Conservation (phyloP, 2,888 invertebrate genomes). For the Drosophila colorata region DNA sequence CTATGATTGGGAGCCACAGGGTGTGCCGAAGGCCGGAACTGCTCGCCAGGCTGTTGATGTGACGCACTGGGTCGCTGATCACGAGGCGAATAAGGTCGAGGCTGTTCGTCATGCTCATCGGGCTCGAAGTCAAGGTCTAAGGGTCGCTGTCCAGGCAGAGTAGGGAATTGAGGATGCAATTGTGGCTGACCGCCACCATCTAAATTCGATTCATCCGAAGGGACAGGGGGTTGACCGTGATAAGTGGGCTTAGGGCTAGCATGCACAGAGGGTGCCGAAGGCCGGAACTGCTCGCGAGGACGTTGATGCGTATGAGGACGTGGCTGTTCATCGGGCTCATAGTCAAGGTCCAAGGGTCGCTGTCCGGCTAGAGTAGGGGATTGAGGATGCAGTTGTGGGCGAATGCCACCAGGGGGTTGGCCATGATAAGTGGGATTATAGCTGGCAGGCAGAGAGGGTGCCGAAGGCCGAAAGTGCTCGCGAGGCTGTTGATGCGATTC, state of each 20-base stretch:
- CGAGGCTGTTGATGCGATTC: conserved; percentile 15
- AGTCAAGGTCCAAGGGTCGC: conserved; percentile 35
- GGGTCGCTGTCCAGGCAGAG: conserved; percentile 37
- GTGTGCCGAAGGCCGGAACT: not conserved
- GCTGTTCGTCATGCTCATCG: not conserved
- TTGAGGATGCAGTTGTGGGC: not conserved
- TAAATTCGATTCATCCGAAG: conserved; percentile 40
- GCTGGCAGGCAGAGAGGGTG: not conserved
- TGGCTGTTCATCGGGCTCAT: conserved; percentile 14
- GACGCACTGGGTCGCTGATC: conserved; percentile 30
- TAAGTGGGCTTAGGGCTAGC: not conserved
- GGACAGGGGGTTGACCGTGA: not conserved
- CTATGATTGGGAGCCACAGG: not conserved
- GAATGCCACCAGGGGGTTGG: not conserved
- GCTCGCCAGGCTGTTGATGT: conserved; percentile 2
- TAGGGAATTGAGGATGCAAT: not conserved
- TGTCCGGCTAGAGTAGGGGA: conserved; percentile 32
- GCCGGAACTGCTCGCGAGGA: not conserved
- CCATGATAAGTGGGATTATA: conserved; percentile 11
- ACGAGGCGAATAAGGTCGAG: conserved; percentile 3
- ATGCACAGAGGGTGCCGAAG: not conserved
- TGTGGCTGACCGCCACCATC: too few relatives aligned
- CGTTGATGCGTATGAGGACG: conserved; percentile 5
- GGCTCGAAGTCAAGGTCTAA: conserved; percentile 37
- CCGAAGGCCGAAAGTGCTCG: conserved; percentile 2